Base-by-base conservation (phyloP, 2,888 invertebrate species). In the Anaspis maculata region DNA sequence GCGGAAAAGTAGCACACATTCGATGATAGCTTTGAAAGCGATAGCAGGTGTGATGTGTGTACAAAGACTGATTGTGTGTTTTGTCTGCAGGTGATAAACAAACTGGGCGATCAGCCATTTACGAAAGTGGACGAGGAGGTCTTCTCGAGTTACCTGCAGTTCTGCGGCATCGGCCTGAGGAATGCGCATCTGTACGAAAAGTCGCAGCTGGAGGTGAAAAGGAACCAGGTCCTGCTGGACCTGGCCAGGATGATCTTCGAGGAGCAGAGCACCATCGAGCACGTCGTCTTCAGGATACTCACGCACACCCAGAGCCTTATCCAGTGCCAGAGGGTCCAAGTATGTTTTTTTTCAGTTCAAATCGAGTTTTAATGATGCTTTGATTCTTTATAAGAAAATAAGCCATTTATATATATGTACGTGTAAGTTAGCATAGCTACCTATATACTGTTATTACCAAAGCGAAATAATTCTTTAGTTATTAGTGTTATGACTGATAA, bases 161-260 rank as follows among this genome's bases (percentile, higher is more conserved):
- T 95, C 69, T 95, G 95, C 68, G 94, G 94, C 41, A 95, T 95
- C 51, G 94, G 94, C 2, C 73, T 95, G 32, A 78, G 90, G 41
- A 95, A 95, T 66, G 94, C 95, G n/a, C 92, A 92, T 64, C 75
- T 95, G 22, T 95, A 92, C 64, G 92, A 95, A 68, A 80, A 89
- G 64, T 92, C 92, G 42, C 91, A 92, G 66, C 69, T 92, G 60
- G 95, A 95, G 71, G 90, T 92, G 50, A 92, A 90, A 68, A 74
- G 94, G 52, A 95, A 95, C 68, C 92, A 94, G 74, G 88, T 95
- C 46, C 73, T 95, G 36, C 71, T 95, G 49, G 91, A 91, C 67
- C 71, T 95, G 61, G 94, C 94, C n/a, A 74, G 91, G 54, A 92
- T 94, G 83, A 89, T 95, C 54, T 95, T 94, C 62, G 91, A 92